A percentile compares a stretch with the other conserved stretches of the same genome.
These are phyloP conservation scores for Agriopis leucophaearia DNA, from an alignment of 2,888 invertebrate species.

Conservation along the genomic window DNA sequence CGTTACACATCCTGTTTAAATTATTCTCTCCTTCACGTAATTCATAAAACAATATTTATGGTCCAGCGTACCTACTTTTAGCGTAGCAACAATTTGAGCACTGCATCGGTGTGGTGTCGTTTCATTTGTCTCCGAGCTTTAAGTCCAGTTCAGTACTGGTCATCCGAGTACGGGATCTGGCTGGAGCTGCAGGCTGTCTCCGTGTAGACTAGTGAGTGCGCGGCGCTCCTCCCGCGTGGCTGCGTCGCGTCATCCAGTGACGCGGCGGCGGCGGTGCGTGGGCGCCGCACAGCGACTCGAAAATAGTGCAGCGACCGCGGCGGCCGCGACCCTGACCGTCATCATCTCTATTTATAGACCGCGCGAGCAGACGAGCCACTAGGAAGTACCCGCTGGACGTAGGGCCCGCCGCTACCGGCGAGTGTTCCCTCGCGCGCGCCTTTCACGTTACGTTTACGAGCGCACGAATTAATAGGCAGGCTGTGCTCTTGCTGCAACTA, in stretches of 20 bases:
- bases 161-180: no score
- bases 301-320: slow-evolving; percentile 64
- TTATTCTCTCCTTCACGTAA: slow-evolving; percentile 16
- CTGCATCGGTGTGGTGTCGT: neutral
- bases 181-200: slow-evolving; percentile 1
- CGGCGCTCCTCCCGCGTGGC: neutral
- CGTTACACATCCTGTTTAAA: slow-evolving; percentile 27
- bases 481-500: neutral
- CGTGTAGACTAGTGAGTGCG: neutral
- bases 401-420: neutral
- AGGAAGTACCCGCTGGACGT: slow-evolving; percentile 8
- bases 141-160: neutral
- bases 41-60: slow-evolving; percentile 16
- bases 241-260: slow-evolving; percentile 12
- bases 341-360: slow-evolving; percentile 69
- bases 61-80: neutral
- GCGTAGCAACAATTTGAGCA: neutral
- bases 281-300: slow-evolving; percentile 45
- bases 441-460: neutral
- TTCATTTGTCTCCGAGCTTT: neutral
- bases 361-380: slow-evolving; percentile 32
- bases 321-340: slow-evolving; percentile 69
- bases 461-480: neutral
- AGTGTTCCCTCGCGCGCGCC: neutral
- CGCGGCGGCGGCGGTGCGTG: slow-evolving; percentile 36